These are phyloP conservation scores for Cladorhizidae sp. DNA, from an alignment of 37 sponge, comb jelly and placozoan genomes.

Conservation along the genomic window DNA sequence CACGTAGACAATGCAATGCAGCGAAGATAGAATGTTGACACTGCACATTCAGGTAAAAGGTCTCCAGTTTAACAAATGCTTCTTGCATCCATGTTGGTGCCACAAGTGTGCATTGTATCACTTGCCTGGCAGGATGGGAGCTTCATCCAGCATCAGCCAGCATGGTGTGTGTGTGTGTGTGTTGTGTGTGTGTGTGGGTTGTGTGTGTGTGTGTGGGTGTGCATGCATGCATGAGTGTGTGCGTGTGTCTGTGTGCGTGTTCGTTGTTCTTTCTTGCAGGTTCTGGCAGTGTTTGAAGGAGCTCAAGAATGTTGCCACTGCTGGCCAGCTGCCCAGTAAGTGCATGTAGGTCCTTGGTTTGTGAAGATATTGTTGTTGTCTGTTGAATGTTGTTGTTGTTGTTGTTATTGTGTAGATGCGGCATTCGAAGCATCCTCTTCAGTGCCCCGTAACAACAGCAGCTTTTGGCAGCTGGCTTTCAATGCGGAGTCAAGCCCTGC, in stretches of 20 bases:
- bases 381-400: not conserved
- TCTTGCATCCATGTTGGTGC: no score
- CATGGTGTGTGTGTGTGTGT: no score
- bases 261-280: constrained; percentile 8
- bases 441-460: constrained; percentile 50
- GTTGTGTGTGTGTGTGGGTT: no score
- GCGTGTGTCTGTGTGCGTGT: not conserved
- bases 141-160: no score
- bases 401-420: constrained; percentile 3
- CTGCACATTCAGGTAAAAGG: no score
- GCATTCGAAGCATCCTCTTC: constrained; percentile 36
- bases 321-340: constrained; percentile 24
- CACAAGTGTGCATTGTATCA: no score
- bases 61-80: no score
- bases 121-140: no score
- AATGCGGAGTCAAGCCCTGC: constrained; percentile 37
- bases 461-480: constrained; percentile 68
- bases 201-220: no score
- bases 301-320: constrained; percentile 35
- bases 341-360: not conserved
- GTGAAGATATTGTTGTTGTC: not conserved
- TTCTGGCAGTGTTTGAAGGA: constrained; percentile 66
- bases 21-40: no score
- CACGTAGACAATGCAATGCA: no score
- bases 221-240: no score